Conservation (phyloP, 2,888 invertebrate species). For the Capitulum mitella region DNA sequence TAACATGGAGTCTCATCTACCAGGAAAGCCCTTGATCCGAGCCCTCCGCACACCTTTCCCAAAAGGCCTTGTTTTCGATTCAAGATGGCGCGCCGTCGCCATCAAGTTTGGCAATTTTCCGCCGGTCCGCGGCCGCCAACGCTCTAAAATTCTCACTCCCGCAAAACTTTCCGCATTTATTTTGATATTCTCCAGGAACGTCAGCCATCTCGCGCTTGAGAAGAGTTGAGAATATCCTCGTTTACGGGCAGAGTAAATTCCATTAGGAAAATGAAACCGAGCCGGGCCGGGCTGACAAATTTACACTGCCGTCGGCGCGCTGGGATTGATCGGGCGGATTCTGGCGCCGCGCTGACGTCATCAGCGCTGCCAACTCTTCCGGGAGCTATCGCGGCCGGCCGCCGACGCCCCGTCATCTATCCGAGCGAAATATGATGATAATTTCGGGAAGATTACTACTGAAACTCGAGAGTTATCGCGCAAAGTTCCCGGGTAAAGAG, state of each 20-base stretch:
- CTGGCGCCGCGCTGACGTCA: neutral
- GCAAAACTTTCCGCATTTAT: conserved; percentile 21
- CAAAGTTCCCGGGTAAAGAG: conserved; percentile 9
- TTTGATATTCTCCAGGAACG: conserved; percentile 11
- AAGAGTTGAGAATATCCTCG: conserved; percentile 21
- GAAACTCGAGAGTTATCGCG: conserved; percentile 21
- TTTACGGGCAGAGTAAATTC: conserved; percentile 22
- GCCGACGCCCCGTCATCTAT: conserved; percentile 19
- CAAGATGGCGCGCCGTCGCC: conserved; percentile 21
- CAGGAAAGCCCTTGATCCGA: neutral
- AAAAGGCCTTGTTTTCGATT: conserved; percentile 12
- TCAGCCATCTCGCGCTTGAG: neutral
- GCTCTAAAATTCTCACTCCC: conserved; percentile 23
- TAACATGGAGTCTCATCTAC: neutral
- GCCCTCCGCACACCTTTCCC: neutral
- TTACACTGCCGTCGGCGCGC: neutral
- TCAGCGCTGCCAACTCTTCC: neutral
- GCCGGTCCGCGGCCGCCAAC: neutral
- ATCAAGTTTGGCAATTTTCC: conserved; percentile 23
- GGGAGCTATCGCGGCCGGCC: conserved; percentile 7
- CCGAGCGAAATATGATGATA: conserved; percentile 15
- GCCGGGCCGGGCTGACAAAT: neutral
- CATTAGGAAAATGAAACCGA: conserved; percentile 19
- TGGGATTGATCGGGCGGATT: neutral
- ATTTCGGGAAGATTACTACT: conserved; percentile 18